Evolutionary conservation across 2,888 invertebrate species (phyloP).

Genomic region (Tiphia femorata): DNA sequence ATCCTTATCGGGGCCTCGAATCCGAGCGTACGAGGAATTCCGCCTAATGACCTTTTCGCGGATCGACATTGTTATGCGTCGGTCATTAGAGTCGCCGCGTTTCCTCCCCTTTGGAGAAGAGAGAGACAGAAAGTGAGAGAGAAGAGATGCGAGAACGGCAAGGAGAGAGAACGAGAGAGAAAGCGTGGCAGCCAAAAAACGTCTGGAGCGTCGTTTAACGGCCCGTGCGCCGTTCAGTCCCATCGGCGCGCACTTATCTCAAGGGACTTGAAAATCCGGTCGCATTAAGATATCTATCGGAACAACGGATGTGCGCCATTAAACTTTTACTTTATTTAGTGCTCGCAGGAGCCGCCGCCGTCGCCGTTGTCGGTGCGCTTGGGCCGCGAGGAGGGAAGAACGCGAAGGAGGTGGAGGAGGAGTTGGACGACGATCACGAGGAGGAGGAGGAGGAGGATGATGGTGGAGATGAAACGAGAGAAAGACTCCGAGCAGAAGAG

Average conservation of each 20-base stretch:
- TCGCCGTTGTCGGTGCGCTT: slow-evolving; percentile 8
- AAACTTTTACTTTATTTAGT: slow-evolving; percentile 67
- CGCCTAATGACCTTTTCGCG: slow-evolving; percentile 45
- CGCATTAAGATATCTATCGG: slow-evolving; percentile 68
- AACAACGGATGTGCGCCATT: slow-evolving; percentile 67
- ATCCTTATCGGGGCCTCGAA: slow-evolving; percentile 34
- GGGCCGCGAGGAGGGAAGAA: too few species aligned
- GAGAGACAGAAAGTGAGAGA: slow-evolving; percentile 6
- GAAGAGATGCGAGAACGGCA: neutral
- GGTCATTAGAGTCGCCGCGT: slow-evolving; percentile 44
- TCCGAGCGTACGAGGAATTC: slow-evolving; percentile 37
- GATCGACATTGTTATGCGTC: slow-evolving; percentile 53
- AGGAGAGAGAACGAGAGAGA: neutral
- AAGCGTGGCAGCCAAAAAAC: slow-evolving; percentile 31
- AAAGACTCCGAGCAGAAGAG: too few species aligned
- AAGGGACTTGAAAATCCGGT: slow-evolving; percentile 67
- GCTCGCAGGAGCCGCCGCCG: slow-evolving; percentile 40
- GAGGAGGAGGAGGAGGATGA: slow-evolving; percentile 6
- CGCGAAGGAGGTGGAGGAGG: too few species aligned
- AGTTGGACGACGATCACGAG: too few species aligned
- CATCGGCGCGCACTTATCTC: slow-evolving; percentile 58
- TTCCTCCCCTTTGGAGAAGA: slow-evolving; percentile 13
- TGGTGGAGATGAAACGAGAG: neutral
- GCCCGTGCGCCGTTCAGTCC: slow-evolving; percentile 41
- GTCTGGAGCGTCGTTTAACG: slow-evolving; percentile 42